Base-by-base conservation (phyloP, 2,113 vertebrate genomes). In the Struthidea cinerea region DNA sequence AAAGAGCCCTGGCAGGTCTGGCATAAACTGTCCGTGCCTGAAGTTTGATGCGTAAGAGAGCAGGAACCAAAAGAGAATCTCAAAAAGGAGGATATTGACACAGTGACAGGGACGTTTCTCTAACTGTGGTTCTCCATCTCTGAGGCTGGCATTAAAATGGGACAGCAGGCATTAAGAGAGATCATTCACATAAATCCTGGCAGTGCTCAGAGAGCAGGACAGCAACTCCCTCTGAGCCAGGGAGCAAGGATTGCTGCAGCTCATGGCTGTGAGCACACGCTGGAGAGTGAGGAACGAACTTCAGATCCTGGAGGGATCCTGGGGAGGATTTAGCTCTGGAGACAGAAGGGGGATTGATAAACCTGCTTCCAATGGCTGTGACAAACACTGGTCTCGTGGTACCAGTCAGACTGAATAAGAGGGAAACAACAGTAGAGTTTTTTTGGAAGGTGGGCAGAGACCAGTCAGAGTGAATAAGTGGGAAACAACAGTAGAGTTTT, bases 201-300 rank as follows among this genome's bases (percentile, higher is more conserved):
- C n/a, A 33, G 32, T 26, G 22, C 32, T 85, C 27, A 37, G 64
- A 61, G 44, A 83, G 10, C 8, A 52, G 39, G 32, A 46, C 33
- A 82, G 53, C 13, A 63, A 0, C 37, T 91, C 41, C 1, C 26
- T 73, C 49, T 0, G 3, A 64, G 61, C 6, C 64, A 64, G n/a
- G 17, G 24, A 78, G 21, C 0, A 0, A 84, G 60, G 73, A 49
- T 17, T 21, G 44, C 33, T 93, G 73, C 33, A 61, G 35, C 6
- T 18, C 32, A 32, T 0, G 7, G 33, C 60, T 84, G 60, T 1
- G 2, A 74, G n/a, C 2, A 1, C 13, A 9, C 2, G 1, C 7
- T 2, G 4, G 23, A 13, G 47, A 68, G 22, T 0, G 8, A 87
- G 61, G 73, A 77, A 84, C 1, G 2, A 44, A 76, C 19, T 76